A percentile compares a stretch with the other conserved stretches of the same genome.
phyloP scores from a whole-genome alignment of 2,888 invertebrate species.

The Rhagonycha lutea region DNA sequence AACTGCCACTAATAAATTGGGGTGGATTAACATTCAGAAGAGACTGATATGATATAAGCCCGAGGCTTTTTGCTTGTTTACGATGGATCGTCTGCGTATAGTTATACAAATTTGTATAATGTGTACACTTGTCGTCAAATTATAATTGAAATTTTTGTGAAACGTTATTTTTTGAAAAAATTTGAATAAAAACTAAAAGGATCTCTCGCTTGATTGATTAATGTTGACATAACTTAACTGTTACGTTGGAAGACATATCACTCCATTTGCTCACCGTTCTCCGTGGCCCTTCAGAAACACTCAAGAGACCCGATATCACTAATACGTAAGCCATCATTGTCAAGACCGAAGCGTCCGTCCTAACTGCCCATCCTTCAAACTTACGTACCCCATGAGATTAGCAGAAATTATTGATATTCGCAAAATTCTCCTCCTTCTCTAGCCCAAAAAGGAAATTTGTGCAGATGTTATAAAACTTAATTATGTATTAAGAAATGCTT shows the following conservation, averaged over 20 bases:
- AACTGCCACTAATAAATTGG: slow-evolving; percentile 55
- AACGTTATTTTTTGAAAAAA: not conserved
- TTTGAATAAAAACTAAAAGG: slow-evolving; percentile 8
- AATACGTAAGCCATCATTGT: slow-evolving; percentile 52
- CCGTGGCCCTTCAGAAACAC: slow-evolving; percentile 36
- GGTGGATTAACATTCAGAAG: slow-evolving; percentile 50
- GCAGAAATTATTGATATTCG: slow-evolving; percentile 12
- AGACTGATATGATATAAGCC: slow-evolving; percentile 47
- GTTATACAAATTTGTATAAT: slow-evolving; percentile 16
- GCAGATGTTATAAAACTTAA: slow-evolving; percentile 2
- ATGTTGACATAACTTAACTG: slow-evolving; percentile 43
- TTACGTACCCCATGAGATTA: slow-evolving; percentile 30
- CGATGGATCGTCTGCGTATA: slow-evolving; percentile 40
- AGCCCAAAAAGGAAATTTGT: not conserved
- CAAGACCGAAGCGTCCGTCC: slow-evolving; percentile 44
- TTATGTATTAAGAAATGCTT: slow-evolving; percentile 11
- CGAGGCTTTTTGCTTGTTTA: slow-evolving; percentile 43
- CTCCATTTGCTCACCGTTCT: slow-evolving; percentile 50
- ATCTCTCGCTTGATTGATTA: slow-evolving; percentile 45
- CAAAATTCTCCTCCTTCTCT: not conserved
- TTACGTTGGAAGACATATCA: slow-evolving; percentile 50
- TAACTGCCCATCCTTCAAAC: slow-evolving; percentile 47
- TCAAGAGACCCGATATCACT: slow-evolving; percentile 44
- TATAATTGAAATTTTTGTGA: not conserved
- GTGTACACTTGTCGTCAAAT: slow-evolving; percentile 15